Evolutionary conservation across 2,797 vertebrate species (phyloP).

Genomic region (Hapalemur alaotrensis): DNA sequence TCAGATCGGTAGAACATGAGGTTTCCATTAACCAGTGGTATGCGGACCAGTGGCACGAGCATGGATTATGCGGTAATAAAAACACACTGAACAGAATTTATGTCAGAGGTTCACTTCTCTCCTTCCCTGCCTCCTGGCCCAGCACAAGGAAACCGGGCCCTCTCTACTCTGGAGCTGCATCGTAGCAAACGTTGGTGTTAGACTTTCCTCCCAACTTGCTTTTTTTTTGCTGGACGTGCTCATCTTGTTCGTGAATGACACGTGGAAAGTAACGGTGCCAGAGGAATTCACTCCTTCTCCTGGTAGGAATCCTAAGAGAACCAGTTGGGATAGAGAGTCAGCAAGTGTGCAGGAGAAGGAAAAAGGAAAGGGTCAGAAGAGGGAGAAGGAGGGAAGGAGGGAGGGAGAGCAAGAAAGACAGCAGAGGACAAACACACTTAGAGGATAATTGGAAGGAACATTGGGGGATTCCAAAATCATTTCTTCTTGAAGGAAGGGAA

Average conservation of each 20-base stretch:
- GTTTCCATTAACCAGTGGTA: constrained; percentile 86
- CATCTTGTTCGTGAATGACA: not conserved
- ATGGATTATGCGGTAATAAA: constrained; percentile 85
- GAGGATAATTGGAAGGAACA: not conserved
- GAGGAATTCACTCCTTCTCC: constrained; percentile 21
- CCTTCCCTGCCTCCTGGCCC: constrained; percentile 75
- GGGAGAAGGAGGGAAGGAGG: not conserved
- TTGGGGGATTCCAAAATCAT: not conserved
- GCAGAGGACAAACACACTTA: not conserved
- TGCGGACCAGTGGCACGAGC: constrained; percentile 85
- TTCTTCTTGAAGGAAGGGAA: not conserved
- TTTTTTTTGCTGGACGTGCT: constrained; percentile 1
- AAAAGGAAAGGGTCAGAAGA: not conserved
- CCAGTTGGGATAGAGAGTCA: not conserved
- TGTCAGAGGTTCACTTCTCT: constrained; percentile 79
- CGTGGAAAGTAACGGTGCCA: not conserved
- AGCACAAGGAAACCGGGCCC: constrained; percentile 65
- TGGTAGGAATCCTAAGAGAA: not conserved
- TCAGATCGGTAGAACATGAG: constrained; percentile 83
- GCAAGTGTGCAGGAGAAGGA: not conserved
- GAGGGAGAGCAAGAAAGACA: not conserved
- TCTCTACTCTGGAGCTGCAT: constrained; percentile 61
- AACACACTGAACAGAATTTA: constrained; percentile 84
- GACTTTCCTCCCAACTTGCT: constrained; percentile 55
- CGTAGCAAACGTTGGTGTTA: constrained; percentile 60